Evolutionary conservation across 2,888 invertebrate species (phyloP), one percentile per base, ranked within the genome.

Genomic region (Priocnemis perturbator): DNA sequence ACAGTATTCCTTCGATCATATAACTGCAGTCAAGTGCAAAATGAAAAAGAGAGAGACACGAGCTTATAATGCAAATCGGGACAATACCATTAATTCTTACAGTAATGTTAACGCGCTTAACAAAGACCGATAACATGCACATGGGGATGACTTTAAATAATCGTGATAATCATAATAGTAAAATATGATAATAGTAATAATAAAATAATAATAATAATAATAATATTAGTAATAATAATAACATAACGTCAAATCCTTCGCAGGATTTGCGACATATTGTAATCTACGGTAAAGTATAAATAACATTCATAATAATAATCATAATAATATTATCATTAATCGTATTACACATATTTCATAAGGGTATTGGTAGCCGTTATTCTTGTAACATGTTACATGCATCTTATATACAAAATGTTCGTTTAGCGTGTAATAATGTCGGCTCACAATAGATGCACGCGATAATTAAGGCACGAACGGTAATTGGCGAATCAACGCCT

Each of bases 321-420:
- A 71, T 68, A 59, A 65, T 69, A 74, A 64, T 73, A 70, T 61
- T 71, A 69, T 67, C 67, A 67, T 67, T 69, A 69, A 68, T 60
- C 67, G 69, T 65, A 66, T 70, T 71, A 74, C 56, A 72, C 66
- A 71, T 71, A 58, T 53, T 53, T 67, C 53, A 58, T 68, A 70
- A 67, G 61, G 59, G 11, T 52, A 61, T 52, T 21, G 47, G n/a
- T 68, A 69, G 57, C 57, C 52, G 59, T 67, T 37, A 67, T 66
- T 64, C 60, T 61, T 63, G 55, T 70, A 60, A 71, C 53, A 53
- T 63, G 62, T 68, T 66, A 63, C 44, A 71, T 61, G 64, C 50
- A 57, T 37, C n/a, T 52, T 78, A 78, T 79, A 61, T 81, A 79
- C 76, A 81, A 76, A 81, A 75, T 57, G 23, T 63, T 60, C 60